These are phyloP conservation scores for Drosophila paranaensis DNA, from an alignment of 2,888 invertebrate species.

Conservation along the genomic window DNA sequence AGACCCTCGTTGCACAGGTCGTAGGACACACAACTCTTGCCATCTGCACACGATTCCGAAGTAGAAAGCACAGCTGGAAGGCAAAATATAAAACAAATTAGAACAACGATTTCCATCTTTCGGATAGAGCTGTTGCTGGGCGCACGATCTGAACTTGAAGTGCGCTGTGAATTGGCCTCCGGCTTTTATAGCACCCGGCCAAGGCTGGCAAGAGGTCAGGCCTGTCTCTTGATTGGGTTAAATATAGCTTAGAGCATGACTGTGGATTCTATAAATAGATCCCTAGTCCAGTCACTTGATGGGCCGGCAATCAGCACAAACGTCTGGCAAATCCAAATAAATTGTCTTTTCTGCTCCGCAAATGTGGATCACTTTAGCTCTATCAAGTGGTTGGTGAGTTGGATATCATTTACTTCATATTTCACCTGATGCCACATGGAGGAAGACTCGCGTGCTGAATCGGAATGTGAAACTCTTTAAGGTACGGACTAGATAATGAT, in stretches of 20 bases:
- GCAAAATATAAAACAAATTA: neutral
- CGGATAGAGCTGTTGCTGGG: neutral
- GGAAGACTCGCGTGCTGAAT: neutral
- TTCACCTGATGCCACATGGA: neutral
- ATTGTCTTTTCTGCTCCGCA: neutral
- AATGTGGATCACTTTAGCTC: neutral
- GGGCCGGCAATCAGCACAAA: conserved; percentile 22
- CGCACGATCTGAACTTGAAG: conserved; percentile 48
- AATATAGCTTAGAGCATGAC: conserved; percentile 51
- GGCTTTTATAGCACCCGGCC: conserved; percentile 44
- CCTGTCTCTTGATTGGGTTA: conserved; percentile 43
- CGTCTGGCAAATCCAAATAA: conserved; percentile 8
- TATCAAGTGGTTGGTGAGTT: neutral
- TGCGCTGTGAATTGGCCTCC: conserved; percentile 10
- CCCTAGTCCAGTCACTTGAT: conserved; percentile 6
- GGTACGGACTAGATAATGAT: no score
- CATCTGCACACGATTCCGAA: conserved; percentile 37
- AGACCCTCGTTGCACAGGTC: conserved; percentile 63
- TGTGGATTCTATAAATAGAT: conserved; percentile 50
- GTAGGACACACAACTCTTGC: conserved; percentile 56
- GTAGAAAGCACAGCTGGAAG: neutral
- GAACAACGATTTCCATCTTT: conserved; percentile 9
- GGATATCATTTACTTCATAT: neutral
- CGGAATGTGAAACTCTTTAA: neutral
- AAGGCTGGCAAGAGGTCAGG: conserved; percentile 14